A percentile compares a stretch with the other conserved stretches of the same genome.
Conservation (phyloP, 1,140 invertebrate genomes). For the Hylaeus anthracinus region DNA sequence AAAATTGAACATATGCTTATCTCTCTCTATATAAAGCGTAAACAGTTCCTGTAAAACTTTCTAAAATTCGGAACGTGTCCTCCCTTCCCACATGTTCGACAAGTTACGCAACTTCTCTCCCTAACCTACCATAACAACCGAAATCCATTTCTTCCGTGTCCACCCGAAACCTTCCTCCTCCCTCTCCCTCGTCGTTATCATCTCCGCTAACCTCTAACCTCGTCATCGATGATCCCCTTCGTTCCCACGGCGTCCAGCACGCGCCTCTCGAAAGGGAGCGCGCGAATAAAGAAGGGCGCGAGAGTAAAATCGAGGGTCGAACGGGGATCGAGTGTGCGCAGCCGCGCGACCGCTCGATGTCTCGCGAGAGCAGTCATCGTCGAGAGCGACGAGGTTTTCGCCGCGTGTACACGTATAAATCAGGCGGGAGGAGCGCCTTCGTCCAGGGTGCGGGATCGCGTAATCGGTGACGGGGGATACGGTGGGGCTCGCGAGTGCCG, state of each 20-base stretch:
- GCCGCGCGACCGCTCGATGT: constrained; percentile 61
- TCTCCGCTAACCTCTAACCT: too few species aligned
- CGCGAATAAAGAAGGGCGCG: constrained; percentile 40
- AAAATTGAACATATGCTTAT: too few species aligned
- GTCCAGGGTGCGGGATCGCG: constrained; percentile 28
- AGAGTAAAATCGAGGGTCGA: constrained; percentile 46
- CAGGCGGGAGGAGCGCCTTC: constrained; percentile 21
- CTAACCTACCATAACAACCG: too few species aligned
- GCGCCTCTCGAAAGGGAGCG: constrained; percentile 6
- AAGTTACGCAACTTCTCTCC: too few species aligned
- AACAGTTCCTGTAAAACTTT: too few species aligned
- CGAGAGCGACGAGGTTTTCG: constrained; percentile 55
- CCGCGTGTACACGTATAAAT: constrained; percentile 61
- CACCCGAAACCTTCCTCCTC: too few species aligned
- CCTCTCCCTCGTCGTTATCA: too few species aligned
- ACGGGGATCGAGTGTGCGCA: constrained; percentile 54
- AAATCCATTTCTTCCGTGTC: too few species aligned
- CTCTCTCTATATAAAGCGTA: too few species aligned
- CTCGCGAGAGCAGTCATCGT: constrained; percentile 43
- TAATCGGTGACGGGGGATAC: constrained; percentile 18
- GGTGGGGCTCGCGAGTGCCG: not conserved
- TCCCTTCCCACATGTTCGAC: too few species aligned
- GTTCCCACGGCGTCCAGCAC: not conserved
- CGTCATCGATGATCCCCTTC: not conserved
- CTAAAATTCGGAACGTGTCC: too few species aligned